A percentile compares a stretch with the other conserved stretches of the same genome.
Conservation (phyloP, 1,140 invertebrate genomes). For the Eumeta japonica region DNA sequence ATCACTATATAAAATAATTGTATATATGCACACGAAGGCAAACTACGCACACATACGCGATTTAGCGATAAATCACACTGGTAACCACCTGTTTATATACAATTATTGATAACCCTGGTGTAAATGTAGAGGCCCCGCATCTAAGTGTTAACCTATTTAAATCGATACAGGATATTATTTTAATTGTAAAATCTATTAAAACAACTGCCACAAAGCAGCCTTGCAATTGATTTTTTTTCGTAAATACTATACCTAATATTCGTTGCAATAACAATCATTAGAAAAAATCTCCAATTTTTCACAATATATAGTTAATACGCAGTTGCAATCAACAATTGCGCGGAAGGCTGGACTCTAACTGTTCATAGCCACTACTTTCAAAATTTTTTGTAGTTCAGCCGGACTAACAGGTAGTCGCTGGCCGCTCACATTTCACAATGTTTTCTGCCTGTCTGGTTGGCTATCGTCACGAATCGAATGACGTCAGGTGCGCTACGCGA, state of each 20-base stretch:
- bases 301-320: conserved; percentile 36
- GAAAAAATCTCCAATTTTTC: conserved; percentile 40
- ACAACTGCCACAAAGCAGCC: no score
- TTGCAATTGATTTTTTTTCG: conserved; percentile 18
- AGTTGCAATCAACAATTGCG: conserved; percentile 46
- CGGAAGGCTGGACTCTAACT: conserved; percentile 48
- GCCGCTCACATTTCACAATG: conserved; percentile 57
- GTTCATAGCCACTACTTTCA: conserved; percentile 52
- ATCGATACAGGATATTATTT: no score
- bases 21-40: no score
- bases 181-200: no score
- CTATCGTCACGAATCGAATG: conserved; percentile 44
- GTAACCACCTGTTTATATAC: no score
- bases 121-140: no score
- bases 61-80: no score
- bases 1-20: no score
- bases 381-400: conserved; percentile 37
- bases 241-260: conserved; percentile 55
- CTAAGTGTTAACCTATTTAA: no score
- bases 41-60: no score
- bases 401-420: conserved; percentile 45
- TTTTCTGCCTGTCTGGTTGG: conserved; percentile 35
- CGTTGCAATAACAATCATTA: conserved; percentile 49
- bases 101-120: no score
- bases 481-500: conserved; percentile 30